Percentiles rank a stretch among this genome's conserved stretches.
These are phyloP conservation scores for Stenichneumon culpator DNA, from an alignment of 2,888 invertebrate species.

Conservation along the genomic window DNA sequence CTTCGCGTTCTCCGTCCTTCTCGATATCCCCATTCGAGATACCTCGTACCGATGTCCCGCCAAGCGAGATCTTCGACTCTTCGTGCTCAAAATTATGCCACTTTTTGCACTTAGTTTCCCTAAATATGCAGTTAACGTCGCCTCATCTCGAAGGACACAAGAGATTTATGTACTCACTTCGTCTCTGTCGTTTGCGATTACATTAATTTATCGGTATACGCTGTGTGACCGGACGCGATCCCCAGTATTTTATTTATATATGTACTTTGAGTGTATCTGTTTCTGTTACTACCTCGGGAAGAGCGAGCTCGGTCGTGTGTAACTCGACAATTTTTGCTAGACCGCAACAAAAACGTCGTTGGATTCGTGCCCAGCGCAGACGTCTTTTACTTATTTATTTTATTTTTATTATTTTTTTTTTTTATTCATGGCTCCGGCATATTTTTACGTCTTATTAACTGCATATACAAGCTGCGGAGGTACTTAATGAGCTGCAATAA, in stretches of 20 bases:
- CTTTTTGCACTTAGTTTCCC: constrained; percentile 81
- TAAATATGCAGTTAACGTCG: constrained; percentile 76
- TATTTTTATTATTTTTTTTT: not conserved
- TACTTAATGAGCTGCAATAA: constrained; percentile 9
- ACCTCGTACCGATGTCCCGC: constrained; percentile 65
- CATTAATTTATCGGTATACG: constrained; percentile 49
- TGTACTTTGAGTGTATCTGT: constrained; percentile 22
- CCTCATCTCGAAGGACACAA: constrained; percentile 54
- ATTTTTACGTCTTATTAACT: constrained; percentile 8
- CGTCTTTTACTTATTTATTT: not conserved
- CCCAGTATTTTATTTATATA: constrained; percentile 36
- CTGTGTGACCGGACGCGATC: constrained; percentile 23
- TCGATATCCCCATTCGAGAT: not conserved
- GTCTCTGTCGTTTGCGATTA: constrained; percentile 59
- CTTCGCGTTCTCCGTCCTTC: constrained; percentile 1
- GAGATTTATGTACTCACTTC: constrained; percentile 68
- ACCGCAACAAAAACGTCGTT: constrained; percentile 34
- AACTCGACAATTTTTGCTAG: constrained; percentile 60
- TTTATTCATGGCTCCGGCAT: not conserved
- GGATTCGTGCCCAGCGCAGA: constrained; percentile 23
- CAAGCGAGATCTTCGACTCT: constrained; percentile 68
- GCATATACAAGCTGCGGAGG: not conserved
- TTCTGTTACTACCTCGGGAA: constrained; percentile 16
- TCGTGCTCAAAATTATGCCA: constrained; percentile 74
- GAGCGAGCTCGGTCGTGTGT: constrained; percentile 42